These are phyloP conservation scores for Brachyhypopomus gauderio DNA, from an alignment of 2,113 vertebrate species.

Conservation along the genomic window DNA sequence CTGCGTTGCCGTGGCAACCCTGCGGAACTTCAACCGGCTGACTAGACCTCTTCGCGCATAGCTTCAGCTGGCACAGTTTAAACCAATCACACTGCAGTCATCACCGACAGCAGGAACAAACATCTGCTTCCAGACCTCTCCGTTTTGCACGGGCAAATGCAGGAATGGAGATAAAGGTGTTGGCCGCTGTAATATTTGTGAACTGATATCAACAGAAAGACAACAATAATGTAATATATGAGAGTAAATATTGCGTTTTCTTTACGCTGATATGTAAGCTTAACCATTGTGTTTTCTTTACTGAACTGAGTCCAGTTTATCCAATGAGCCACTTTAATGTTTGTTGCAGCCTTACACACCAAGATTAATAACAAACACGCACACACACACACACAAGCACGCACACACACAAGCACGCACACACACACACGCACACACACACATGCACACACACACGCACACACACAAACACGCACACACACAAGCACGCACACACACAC, in stretches of 20 bases:
- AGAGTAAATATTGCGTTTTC: neutral
- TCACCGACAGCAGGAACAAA: slow-evolving; percentile 16
- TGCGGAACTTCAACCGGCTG: slow-evolving; percentile 38
- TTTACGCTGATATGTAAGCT: neutral
- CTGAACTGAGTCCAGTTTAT: neutral
- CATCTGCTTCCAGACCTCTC: slow-evolving; percentile 39
- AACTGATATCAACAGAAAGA: neutral
- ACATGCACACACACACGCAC: neutral
- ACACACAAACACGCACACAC: slow-evolving; percentile 7
- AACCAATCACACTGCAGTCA: slow-evolving; percentile 50
- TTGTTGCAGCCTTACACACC: neutral
- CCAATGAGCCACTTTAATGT: neutral
- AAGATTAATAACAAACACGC: neutral
- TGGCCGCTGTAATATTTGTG: neutral
- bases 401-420: neutral
- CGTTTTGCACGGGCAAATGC: slow-evolving; percentile 13
- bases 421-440: neutral
- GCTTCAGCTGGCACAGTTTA: slow-evolving; percentile 50
- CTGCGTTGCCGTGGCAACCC: slow-evolving; percentile 50
- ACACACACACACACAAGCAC: neutral
- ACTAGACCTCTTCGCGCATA: slow-evolving; percentile 44
- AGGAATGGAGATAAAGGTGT: neutral
- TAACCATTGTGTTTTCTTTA: neutral
- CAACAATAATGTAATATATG: neutral
- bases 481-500: neutral